Evolutionary conservation across 2,797 vertebrate genomes (phyloP).

Genomic region (Neosalanx taihuensis): DNA sequence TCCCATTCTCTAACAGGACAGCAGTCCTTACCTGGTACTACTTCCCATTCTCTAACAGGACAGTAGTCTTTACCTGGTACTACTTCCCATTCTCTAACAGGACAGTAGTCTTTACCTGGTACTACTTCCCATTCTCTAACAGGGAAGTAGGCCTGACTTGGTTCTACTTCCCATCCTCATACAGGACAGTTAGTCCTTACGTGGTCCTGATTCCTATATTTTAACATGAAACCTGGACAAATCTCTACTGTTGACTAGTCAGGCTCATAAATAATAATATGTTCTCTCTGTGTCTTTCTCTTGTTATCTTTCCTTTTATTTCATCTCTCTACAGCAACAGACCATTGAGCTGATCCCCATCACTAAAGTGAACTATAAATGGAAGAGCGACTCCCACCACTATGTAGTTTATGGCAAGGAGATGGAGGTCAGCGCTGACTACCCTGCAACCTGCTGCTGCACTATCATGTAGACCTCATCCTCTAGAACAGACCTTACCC

Average conservation of each 20-base stretch:
- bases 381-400: constrained; percentile 62
- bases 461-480: constrained; percentile 56
- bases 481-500: background rate
- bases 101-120: no score
- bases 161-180: background rate
- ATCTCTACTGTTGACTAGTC: no score
- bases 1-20: no score
- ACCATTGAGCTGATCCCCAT: constrained; percentile 76
- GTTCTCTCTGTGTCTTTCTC: background rate
- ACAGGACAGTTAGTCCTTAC: background rate
- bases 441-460: constrained; percentile 78
- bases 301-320: background rate
- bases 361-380: constrained; percentile 73
- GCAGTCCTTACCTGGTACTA: no score
- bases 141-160: no score
- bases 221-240: background rate
- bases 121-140: no score
- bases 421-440: constrained; percentile 57
- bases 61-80: no score
- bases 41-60: no score
- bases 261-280: no score
- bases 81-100: no score
- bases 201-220: background rate
- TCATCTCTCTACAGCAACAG: constrained; percentile 67
- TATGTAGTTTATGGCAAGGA: constrained; percentile 76